Base-by-base conservation (phyloP, 2,113 vertebrate genomes). In the Sinocyclocheilus maitianheensis region DNA sequence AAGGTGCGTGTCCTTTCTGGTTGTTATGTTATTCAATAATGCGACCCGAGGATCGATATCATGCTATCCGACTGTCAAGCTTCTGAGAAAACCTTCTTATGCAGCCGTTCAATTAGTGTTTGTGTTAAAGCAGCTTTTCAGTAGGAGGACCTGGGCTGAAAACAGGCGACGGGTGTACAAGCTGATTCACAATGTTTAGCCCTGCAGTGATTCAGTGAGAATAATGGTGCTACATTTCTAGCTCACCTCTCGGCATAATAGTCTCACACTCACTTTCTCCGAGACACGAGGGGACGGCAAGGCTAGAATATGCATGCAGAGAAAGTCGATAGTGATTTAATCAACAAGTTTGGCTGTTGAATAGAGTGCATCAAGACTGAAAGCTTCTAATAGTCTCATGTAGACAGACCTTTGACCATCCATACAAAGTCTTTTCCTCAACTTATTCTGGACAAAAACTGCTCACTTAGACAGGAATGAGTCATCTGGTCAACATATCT, bases 71-170 rank as follows among this genome's bases (percentile, higher is more conserved):
- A 30, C 81, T 71, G 81, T 71, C 63, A 82, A 7, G 18, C 46
- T 30, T 82, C n/a, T 34, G 80, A 69, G 16, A 82, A 18, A 26
- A 7, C 40, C 10, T 77, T 87, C 85, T 90, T 55, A 10, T 53
- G 81, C 81, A 48, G 79, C 7, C 14, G 85, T 75, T 89, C 88
- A 93, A 90, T 91, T 90, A 90, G 62, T 86, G 71, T 5, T 71
- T 10, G 87, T 92, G 90, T 91, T 93, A 91, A 93, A 91, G 89
- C 83, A 48, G 91, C 93, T 89, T 89, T 90, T 93, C 90, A 92
- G 88, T 87, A 62, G 86, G 88, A 83, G 60, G 89, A 89, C 88
- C 87, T 83, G 81, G 92, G 90, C 81, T 60, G 75, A 63, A 51
- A 16, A 83, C 87, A 88, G 65, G 86, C 58, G 5, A 87, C 86